A percentile compares a stretch with the other conserved stretches of the same genome.
phyloP scores from a whole-genome alignment of 2,113 vertebrate genomes.

The Corynorhinus townsendii region DNA sequence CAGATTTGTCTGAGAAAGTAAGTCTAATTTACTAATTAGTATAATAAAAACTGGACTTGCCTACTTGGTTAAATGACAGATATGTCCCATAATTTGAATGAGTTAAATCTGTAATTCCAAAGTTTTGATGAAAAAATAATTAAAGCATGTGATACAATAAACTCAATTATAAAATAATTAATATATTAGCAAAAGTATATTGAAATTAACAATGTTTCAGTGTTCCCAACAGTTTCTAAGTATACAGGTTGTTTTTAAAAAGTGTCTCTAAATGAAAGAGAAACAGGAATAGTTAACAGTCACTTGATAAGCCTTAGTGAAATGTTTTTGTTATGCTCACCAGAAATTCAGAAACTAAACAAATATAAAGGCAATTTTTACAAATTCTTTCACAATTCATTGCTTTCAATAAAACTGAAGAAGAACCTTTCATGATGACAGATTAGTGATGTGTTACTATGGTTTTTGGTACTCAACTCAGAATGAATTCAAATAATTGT shows the following conservation, averaged over 20 bases:
- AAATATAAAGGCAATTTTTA: neutral
- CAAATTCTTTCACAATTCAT: constrained; percentile 22
- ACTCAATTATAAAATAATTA: neutral
- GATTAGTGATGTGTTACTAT: neutral
- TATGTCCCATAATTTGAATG: neutral
- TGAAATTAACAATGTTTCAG: neutral
- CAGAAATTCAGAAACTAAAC: neutral
- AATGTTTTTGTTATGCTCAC: neutral
- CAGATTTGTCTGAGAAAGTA: neutral
- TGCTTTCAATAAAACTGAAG: neutral
- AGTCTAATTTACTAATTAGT: neutral
- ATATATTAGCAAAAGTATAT: neutral
- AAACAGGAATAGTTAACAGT: neutral
- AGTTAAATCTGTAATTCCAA: neutral
- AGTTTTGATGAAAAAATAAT: neutral
- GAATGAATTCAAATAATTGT: constrained; percentile 1
- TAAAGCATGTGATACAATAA: neutral
- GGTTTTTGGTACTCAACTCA: neutral
- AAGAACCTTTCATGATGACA: neutral
- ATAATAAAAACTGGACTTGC: constrained; percentile 9
- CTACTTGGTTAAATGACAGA: neutral
- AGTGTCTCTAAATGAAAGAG: neutral
- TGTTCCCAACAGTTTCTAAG: neutral
- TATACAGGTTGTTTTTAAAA: neutral
- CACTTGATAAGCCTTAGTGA: neutral